phyloP scores from a whole-genome alignment of 2,888 invertebrate genomes.

The Synanthedon andrenaeformis region DNA sequence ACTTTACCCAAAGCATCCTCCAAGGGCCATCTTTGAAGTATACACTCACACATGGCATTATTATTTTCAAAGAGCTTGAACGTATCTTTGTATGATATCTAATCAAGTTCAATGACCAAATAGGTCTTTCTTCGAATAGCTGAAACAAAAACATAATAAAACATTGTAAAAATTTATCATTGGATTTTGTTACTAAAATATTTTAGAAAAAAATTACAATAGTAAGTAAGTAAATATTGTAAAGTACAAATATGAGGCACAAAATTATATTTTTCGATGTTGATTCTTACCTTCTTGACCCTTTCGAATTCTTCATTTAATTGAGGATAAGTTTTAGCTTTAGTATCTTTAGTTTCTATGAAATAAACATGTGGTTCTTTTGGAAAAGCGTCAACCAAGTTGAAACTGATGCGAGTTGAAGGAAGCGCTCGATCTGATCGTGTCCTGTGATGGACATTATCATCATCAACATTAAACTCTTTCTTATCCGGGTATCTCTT shows the following conservation, averaged over 20 bases:
- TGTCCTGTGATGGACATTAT: conserved; percentile 35
- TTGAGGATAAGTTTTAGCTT: conserved; percentile 43
- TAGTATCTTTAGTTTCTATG: conserved; percentile 64
- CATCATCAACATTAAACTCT: conserved; percentile 20
- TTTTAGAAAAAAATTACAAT: too few species aligned
- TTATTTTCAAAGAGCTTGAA: conserved; percentile 75
- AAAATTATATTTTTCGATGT: too few species aligned
- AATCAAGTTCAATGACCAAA: conserved; percentile 89
- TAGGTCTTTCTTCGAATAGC: conserved; percentile 87
- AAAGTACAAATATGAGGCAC: too few species aligned
- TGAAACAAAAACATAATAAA: conserved; percentile 30
- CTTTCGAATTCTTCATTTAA: conserved; percentile 48
- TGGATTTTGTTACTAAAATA: too few species aligned
- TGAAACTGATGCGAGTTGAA: conserved; percentile 74
- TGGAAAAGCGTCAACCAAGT: conserved; percentile 73
- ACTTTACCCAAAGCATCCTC: conserved; percentile 89
- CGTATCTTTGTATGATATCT: conserved; percentile 73
- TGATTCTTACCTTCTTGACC: conserved; percentile 51
- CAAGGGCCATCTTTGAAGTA: conserved; percentile 93
- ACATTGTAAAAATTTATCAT: neutral
- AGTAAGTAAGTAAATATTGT: too few species aligned
- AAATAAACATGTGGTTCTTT: conserved; percentile 70
- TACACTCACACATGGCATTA: conserved; percentile 87
- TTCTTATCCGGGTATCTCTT: conserved; percentile 29
- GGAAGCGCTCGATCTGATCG: conserved; percentile 44